Base-by-base conservation (phyloP, 2,113 vertebrate species). In the Hippocampus mohnikei region DNA sequence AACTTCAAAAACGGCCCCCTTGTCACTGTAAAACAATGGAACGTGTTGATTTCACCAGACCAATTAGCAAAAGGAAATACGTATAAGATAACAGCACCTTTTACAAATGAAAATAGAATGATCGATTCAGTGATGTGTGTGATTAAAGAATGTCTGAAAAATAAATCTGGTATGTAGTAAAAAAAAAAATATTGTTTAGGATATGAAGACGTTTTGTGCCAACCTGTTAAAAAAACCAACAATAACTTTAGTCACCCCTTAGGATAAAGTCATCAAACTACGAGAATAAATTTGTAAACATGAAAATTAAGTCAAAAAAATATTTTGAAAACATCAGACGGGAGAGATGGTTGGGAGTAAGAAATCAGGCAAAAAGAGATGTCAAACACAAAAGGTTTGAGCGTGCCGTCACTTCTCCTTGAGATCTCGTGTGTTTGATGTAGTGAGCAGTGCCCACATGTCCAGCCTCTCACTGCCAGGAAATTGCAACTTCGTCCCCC, bases 401-500 rank as follows among this genome's bases (percentile, higher is more conserved):
- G 72, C 76, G 74, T 78, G 42, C 66, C 69, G 82, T 86, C 80
- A 69, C 72, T 65, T 71, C 77, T 80, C 83, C 72, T 71, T 29
- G 77, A 78, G 82, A 77, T 77, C 76, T 75, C 69, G 42, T 52
- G 71, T 77, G 86, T 92, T 92, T 92, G 88, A 92, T 91, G 91
- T 91, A 46, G 46, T 72, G 61, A 84, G 84, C 62, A 82, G 88
- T 91, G 88, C 84, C 91, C 88, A 86, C 88, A 91, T 91, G 87
- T 87, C 88, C 91, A 86, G 88, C 83, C 84, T 67, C 74, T 80
- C 85, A 81, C 83, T 91, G 90, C 89, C 92, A 92, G 92, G 91
- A 92, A 93, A 92, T 87, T 87, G 85, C 87, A 78, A 81, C 84
- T 84, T 63, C 72, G 81, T 91, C 90, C 88, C 88, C 79, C 81